Conservation (phyloP, 2,113 vertebrate species). For the Cinclus cinclus region DNA sequence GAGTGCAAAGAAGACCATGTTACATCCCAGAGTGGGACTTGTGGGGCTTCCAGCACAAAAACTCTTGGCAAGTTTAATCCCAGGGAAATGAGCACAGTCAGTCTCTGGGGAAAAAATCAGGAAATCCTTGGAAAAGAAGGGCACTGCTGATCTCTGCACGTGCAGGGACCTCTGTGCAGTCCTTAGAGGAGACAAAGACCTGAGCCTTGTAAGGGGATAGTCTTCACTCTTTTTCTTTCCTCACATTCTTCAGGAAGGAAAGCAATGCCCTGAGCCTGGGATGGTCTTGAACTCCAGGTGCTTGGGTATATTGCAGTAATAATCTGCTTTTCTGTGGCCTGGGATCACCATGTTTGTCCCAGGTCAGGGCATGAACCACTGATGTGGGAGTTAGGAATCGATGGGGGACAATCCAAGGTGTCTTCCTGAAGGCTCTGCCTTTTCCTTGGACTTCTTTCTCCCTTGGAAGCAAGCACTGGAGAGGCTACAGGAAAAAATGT, state of each 20-base stretch:
- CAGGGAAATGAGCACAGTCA: background rate
- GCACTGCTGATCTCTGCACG: background rate
- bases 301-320: background rate
- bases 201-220: too few species aligned
- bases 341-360: background rate
- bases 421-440: background rate
- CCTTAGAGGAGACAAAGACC: background rate
- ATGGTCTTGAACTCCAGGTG: background rate
- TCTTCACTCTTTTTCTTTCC: background rate
- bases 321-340: background rate
- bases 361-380: background rate
- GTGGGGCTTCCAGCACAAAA: background rate
- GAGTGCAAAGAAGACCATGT: background rate
- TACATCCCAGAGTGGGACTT: background rate
- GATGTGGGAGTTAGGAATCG: fast-evolving
- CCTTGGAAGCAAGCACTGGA: background rate
- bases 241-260: background rate
- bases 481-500: background rate
- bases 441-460: background rate
- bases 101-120: background rate
- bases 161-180: background rate
- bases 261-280: background rate
- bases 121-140: background rate
- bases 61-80: background rate
- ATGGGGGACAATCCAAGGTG: background rate